Evolutionary conservation across 2,113 vertebrate species (phyloP).

Genomic region (Scopus umbretta): DNA sequence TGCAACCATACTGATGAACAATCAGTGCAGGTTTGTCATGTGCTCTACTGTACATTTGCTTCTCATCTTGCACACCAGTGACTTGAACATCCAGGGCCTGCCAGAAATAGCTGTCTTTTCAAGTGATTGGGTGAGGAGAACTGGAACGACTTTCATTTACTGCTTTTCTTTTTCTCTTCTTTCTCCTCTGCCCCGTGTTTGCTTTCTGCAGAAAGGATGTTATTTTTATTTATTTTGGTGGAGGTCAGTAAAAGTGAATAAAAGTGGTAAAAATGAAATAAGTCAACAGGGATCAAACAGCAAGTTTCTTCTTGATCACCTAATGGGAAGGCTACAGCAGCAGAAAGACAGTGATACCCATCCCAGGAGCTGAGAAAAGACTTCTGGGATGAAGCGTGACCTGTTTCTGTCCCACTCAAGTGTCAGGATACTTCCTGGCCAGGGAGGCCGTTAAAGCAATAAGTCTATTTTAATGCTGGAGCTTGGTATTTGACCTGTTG

Average conservation of each 20-base stretch:
- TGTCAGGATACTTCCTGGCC: background rate
- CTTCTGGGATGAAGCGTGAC: background rate
- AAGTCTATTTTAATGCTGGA: background rate
- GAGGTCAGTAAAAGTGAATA: background rate
- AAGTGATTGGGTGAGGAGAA: background rate
- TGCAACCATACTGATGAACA: background rate
- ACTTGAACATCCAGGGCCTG: background rate
- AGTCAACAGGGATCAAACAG: background rate
- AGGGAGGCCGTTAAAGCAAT: background rate
- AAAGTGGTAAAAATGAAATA: background rate
- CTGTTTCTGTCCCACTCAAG: background rate
- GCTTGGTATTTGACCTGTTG: background rate
- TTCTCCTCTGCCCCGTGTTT: background rate
- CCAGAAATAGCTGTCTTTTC: conserved; percentile 36
- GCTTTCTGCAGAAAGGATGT: background rate
- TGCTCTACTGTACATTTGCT: background rate
- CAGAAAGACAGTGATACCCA: background rate
- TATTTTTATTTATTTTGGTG: background rate
- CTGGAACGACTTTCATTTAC: background rate
- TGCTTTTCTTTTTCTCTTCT: background rate
- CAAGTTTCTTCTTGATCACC: background rate
- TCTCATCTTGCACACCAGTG: background rate
- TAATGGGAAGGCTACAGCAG: background rate
- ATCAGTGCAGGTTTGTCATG: background rate
- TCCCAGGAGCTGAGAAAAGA: background rate